phyloP scores from a whole-genome alignment of 2,797 vertebrate species.

The Prunella strophiata region DNA sequence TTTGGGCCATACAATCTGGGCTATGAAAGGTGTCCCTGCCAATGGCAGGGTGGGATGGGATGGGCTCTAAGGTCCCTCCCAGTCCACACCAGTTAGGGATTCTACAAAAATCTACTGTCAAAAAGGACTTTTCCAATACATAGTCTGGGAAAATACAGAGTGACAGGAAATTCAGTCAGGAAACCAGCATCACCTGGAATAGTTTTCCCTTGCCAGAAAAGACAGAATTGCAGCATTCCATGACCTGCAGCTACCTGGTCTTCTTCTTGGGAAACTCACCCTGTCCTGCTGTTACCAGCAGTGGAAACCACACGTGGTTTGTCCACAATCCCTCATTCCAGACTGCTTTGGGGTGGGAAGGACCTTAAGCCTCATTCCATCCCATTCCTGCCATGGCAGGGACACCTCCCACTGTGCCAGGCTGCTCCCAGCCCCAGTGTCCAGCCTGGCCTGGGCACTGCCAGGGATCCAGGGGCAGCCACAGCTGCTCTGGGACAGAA shows the following conservation, averaged over 20 bases:
- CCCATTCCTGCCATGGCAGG: neutral
- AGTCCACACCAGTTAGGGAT: neutral
- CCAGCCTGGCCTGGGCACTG: neutral
- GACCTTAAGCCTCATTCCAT: fast-evolving
- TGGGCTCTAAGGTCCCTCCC: neutral
- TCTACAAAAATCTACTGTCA: neutral
- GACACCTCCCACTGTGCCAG: neutral
- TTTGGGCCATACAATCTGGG: neutral
- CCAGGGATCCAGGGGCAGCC: neutral
- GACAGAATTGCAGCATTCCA: neutral
- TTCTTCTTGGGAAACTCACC: neutral
- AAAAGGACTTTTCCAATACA: neutral
- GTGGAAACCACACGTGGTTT: fast-evolving
- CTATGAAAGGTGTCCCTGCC: neutral
- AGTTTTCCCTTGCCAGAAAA: neutral
- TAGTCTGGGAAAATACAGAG: neutral
- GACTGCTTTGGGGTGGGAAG: neutral
- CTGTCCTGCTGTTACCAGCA: neutral
- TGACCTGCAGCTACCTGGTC: neutral
- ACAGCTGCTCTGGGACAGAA: neutral
- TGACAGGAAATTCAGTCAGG: neutral
- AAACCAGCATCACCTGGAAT: neutral
- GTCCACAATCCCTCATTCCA: neutral
- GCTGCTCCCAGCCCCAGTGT: neutral
- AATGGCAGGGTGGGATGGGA: neutral